Base-by-base conservation (phyloP, 1,140 invertebrate species). In the Tigriopus japonicus region DNA sequence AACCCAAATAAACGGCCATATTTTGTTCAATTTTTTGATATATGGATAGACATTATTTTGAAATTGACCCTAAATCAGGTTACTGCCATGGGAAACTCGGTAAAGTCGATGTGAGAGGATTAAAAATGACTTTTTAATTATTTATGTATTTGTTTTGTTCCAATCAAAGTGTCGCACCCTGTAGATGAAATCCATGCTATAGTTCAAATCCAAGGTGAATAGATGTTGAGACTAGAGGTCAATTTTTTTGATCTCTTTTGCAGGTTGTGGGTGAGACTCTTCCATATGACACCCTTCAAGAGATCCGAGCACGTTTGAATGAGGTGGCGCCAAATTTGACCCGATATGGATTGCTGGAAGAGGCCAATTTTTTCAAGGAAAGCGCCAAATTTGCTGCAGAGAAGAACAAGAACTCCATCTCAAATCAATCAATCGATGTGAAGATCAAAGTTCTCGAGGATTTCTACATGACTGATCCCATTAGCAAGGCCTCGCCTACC, bases 391-490 rank as follows among this genome's bases (percentile, higher is more conserved):
- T 89, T 41, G 70, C 78, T 2, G 56, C 56, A 3, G 17, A 40
- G 15, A 15, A 14, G 28, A 51, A 42, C 13, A 73, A 79, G 69
- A 82, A 84, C 73, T 71, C 69, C 56, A 15, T 60, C 6, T 17
- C 63, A 6, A 72, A 73, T 62, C 74, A 79, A 24, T 78, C 82
- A 41, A 69, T 96, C 41, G 81, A 85, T 63, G 79, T 94, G 0
- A 81, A 84, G 65, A 77, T 86, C 60, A 85, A 84, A 69, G 75
- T 80, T 52, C 74, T 99, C 41, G 83, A 87, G 72, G 92, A 99
- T 71, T 99, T 88, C 75, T 99, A 88, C 73, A 97, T 98, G 91
- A 98, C 96, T 10, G 88, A 99, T 72, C 75, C 84, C 6, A 91
- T 99, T 67, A 90, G 87, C 61, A 77, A 94, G 69, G 88, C 94